These are phyloP conservation scores for Caenorhabditis brenneri DNA, from an alignment of 1,140 invertebrate genomes.

Conservation along the genomic window DNA sequence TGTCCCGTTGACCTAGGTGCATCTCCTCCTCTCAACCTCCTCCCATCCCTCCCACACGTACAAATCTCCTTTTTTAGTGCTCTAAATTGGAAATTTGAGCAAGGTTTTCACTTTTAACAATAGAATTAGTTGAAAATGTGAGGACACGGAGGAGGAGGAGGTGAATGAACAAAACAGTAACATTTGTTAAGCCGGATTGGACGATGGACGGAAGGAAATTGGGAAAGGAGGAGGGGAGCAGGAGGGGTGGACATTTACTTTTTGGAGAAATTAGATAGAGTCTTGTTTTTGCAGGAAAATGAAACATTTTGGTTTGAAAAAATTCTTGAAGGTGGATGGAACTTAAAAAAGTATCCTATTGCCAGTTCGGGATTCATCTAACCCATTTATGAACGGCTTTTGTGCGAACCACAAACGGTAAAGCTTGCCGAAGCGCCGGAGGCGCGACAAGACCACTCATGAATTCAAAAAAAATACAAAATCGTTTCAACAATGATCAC, in stretches of 20 bases:
- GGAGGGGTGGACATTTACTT: neutral
- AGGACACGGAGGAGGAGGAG: neutral
- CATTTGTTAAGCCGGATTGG: slow-evolving; percentile 34
- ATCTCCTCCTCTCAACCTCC: too few species aligned
- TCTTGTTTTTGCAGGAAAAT: neutral
- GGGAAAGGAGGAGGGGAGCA: neutral
- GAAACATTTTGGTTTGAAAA: neutral
- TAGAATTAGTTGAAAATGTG: slow-evolving; percentile 23
- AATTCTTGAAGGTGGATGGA: neutral
- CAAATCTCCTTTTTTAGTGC: neutral
- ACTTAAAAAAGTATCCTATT: too few species aligned
- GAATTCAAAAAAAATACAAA: neutral
- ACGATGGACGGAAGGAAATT: neutral
- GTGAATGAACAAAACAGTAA: slow-evolving; percentile 22
- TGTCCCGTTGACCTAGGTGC: too few species aligned
- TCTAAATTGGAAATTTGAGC: neutral
- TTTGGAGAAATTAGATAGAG: neutral
- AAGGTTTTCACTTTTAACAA: neutral
- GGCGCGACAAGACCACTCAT: too few species aligned
- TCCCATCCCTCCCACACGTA: too few species aligned
- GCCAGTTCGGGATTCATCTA: too few species aligned
- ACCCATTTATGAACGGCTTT: too few species aligned
- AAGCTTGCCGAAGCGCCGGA: too few species aligned
- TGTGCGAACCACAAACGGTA: too few species aligned
- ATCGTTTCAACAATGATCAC: neutral